Evolutionary conservation across 1,140 invertebrate species (phyloP), one percentile per base, ranked within the genome.

Genomic region (Limonius californicus): DNA sequence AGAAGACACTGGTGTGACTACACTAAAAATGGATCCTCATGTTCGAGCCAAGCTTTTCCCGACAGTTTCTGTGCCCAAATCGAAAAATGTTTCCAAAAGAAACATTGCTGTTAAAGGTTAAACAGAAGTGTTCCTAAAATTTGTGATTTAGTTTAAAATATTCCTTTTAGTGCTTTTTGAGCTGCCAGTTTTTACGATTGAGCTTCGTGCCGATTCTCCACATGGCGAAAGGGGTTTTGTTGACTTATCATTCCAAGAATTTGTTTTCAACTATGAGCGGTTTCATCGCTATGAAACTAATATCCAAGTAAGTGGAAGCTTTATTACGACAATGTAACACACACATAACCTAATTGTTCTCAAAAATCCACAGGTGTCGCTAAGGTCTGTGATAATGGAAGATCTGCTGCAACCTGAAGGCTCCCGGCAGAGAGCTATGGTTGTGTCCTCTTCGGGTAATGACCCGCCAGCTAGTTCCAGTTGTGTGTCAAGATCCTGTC

Each of bases 341-440:
- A 32, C 27, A 32, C 11, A 6, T 32, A 6, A 11, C 27, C 27
- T 32, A 32, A n/a, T n/a, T n/a, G n/a, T n/a, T n/a, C n/a, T n/a
- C n/a, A n/a, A n/a, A n/a, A n/a, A 27, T 27, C n/a, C 11, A 1
- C 70, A 87, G 79, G 84, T 96, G 0, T 88, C 89, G 0, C 77
- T 97, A 1, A 83, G 88, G 39, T 92, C 92, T 0, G 81, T 97
- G 0, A 79, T 90, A 0, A 92, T 96, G 89, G 92, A 95, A 78
- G 93, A 96, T 79, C 78, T 95, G 11, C 82, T 91, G 0, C 87
- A 89, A 67, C 83, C 89, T 1, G 80, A 83, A 18, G 85, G 87
- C 18, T 92, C 91, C 0, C 86, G 85, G 59, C 89, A 94, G 77
- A 83, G 91, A 14, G 86, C 85, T 71, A 87, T 95, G 82, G 87